These are phyloP conservation scores for Drosophila demipolita DNA, from an alignment of 2,888 invertebrate genomes.

Conservation along the genomic window DNA sequence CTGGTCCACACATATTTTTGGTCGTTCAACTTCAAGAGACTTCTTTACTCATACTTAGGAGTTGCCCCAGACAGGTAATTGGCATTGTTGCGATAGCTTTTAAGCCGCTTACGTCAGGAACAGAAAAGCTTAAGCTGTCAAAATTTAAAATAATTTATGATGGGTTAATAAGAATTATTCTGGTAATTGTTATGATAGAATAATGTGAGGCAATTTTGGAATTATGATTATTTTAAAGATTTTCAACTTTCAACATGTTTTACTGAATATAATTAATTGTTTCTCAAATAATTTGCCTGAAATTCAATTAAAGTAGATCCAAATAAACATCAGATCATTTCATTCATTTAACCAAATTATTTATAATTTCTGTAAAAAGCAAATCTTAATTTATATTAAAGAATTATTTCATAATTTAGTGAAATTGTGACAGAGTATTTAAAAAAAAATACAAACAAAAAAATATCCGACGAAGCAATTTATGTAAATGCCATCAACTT, in stretches of 20 bases:
- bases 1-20: conserved; percentile 1
- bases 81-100: background rate
- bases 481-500: no score
- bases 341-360: background rate
- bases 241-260: background rate
- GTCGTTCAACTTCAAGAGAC: background rate
- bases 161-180: background rate
- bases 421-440: background rate
- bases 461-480: no score
- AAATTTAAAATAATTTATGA: conserved; percentile 16
- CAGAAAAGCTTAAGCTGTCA: conserved; percentile 16
- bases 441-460: background rate
- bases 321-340: background rate
- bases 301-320: background rate
- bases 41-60: background rate
- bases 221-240: background rate
- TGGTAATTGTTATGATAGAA: background rate
- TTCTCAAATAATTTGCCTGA: background rate
- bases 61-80: background rate
- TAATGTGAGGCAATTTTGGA: background rate
- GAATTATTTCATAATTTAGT: background rate
- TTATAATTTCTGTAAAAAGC: background rate
- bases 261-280: background rate
- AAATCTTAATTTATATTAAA: background rate
- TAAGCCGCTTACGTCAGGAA: conserved; percentile 22